A percentile compares a stretch with the other conserved stretches of the same genome.
These are phyloP conservation scores for Salpingus planirostris DNA, from an alignment of 2,888 invertebrate genomes.

Conservation along the genomic window DNA sequence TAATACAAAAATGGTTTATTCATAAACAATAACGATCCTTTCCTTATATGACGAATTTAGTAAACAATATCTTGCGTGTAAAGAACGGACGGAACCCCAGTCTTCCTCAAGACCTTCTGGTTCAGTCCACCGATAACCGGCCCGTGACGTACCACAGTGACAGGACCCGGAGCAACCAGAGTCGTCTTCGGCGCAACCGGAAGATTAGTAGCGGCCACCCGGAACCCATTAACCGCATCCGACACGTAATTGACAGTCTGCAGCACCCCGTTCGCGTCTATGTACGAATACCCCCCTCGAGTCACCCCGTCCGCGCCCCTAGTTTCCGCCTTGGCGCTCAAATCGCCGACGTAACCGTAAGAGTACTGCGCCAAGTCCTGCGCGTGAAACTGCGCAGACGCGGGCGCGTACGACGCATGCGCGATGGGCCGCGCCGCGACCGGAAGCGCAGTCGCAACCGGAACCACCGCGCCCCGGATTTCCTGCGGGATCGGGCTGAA, in stretches of 20 bases:
- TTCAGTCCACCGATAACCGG: no score
- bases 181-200: conserved; percentile 38
- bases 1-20: no score
- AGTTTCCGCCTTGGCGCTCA: conserved; percentile 55
- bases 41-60: no score
- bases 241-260: conserved; percentile 58
- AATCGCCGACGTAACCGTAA: conserved; percentile 57
- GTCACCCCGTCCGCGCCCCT: conserved; percentile 54
- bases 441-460: conserved; percentile 18
- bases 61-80: no score
- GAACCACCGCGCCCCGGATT: conserved; percentile 25
- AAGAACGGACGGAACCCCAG: no score
- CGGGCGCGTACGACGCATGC: not conserved
- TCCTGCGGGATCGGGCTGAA: conserved; percentile 25
- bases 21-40: no score
- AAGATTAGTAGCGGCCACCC: conserved; percentile 58
- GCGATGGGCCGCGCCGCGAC: conserved; percentile 17
- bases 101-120: no score
- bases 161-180: no score
- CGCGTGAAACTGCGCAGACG: conserved; percentile 38
- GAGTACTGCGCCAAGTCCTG: conserved; percentile 51
- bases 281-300: conserved; percentile 58
- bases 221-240: conserved; percentile 54
- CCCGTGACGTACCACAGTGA: no score
- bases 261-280: conserved; percentile 55